Evolutionary conservation across 2,113 vertebrate genomes (phyloP).

Genomic region (Hemibagrus wyckioides): DNA sequence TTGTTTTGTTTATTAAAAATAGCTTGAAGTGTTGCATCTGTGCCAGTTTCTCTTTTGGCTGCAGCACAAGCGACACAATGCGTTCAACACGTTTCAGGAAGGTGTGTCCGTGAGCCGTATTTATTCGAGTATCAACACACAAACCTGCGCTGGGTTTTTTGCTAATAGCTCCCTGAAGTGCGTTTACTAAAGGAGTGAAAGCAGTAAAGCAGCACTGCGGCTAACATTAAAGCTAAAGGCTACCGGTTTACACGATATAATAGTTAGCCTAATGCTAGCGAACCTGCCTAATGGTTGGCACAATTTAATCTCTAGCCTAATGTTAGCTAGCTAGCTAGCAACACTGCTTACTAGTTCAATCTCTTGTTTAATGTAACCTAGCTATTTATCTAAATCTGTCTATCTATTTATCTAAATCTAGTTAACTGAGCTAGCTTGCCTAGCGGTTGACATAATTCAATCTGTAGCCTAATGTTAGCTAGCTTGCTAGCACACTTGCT

Average conservation of each 20-base stretch:
- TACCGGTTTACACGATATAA: not conserved
- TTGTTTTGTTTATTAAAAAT: not conserved
- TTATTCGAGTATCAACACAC: not conserved
- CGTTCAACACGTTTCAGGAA: constrained; percentile 3
- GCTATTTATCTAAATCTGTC: no score
- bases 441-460: not conserved
- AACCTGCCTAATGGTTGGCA: not conserved
- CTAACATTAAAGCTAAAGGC: not conserved
- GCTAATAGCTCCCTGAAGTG: not conserved
- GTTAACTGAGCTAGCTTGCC: not conserved
- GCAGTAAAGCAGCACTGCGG: not conserved
- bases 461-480: not conserved
- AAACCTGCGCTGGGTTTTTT: not conserved
- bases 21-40: not conserved
- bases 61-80: not conserved
- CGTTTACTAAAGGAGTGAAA: not conserved
- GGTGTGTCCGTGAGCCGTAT: not conserved
- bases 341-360: no score
- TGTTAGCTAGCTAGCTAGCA: not conserved
- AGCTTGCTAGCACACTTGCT: not conserved
- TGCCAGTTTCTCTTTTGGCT: constrained; percentile 9
- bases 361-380: no score
- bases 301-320: not conserved
- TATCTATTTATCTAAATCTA: not conserved
- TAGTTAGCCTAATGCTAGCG: not conserved